Conservation (phyloP, 2,888 invertebrate genomes). For the Ochropacha duplaris region DNA sequence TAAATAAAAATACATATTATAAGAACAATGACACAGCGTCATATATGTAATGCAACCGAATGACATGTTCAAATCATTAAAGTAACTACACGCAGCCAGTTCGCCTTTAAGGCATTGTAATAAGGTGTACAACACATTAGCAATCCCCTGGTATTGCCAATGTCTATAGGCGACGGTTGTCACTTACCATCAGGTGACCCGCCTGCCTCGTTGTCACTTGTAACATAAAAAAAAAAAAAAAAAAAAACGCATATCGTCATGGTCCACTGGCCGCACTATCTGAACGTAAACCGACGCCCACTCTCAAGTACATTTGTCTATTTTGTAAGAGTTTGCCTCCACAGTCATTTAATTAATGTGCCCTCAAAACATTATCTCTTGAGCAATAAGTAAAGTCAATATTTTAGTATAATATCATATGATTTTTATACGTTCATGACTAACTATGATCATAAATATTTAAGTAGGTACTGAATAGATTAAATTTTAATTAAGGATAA, state of each 20-base stretch:
- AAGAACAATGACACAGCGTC: neutral
- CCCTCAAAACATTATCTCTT: slow-evolving; percentile 31
- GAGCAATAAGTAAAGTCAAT: slow-evolving; percentile 7
- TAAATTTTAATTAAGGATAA: neutral
- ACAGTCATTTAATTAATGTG: slow-evolving; percentile 23
- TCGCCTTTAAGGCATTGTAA: no score
- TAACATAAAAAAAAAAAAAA: no score
- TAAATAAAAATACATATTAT: neutral
- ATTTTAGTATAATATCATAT: neutral
- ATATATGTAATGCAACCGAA: neutral
- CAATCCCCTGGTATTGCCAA: no score
- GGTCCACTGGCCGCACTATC: slow-evolving; percentile 23
- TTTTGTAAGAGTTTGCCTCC: slow-evolving; percentile 26
- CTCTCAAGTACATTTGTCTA: slow-evolving; percentile 22
- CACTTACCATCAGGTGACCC: no score
- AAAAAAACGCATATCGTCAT: slow-evolving; percentile 4
- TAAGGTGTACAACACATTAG: no score
- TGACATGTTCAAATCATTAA: neutral
- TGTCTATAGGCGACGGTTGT: no score
- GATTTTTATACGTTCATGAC: no score
- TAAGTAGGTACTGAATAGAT: no score
- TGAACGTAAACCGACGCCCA: slow-evolving; percentile 35
- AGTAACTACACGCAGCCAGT: no score
- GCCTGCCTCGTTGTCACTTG: no score
- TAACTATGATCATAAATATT: no score